Evolutionary conservation across 2,113 vertebrate species (phyloP).

Genomic region (Leucosticte australis): DNA sequence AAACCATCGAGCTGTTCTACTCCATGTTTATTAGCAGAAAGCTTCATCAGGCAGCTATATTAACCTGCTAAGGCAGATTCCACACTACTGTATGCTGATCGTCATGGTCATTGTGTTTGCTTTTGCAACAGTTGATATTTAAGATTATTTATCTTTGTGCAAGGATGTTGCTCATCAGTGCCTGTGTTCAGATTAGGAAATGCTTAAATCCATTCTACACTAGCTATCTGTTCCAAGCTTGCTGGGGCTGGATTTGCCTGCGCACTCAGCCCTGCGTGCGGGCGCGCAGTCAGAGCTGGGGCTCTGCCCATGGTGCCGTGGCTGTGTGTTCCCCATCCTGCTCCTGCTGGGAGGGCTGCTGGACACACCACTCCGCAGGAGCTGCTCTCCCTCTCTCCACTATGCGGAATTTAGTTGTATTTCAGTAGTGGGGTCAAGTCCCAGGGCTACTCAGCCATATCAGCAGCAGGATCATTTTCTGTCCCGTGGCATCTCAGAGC

Average conservation of each 20-base stretch:
- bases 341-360: background rate
- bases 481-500: background rate
- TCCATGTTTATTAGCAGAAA: background rate
- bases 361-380: fast-evolving
- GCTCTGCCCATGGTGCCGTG: background rate
- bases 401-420: background rate
- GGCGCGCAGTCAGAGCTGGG: fast-evolving
- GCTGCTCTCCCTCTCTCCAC: background rate
- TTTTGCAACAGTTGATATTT: background rate
- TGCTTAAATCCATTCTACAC: background rate
- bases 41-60: conserved; percentile 13
- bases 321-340: background rate
- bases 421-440: background rate
- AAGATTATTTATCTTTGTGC: background rate
- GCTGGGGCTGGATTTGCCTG: background rate
- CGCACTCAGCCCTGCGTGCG: fast-evolving
- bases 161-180: background rate
- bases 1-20: background rate
- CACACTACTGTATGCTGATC: background rate
- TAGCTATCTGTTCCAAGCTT: background rate
- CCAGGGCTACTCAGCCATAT: background rate
- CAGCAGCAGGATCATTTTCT: background rate
- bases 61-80: background rate
- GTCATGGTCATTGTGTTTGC: background rate
- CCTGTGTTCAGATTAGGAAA: background rate